Base-by-base conservation (phyloP, 92 coral and sea anemone genomes). In the Palythoa grandis region DNA sequence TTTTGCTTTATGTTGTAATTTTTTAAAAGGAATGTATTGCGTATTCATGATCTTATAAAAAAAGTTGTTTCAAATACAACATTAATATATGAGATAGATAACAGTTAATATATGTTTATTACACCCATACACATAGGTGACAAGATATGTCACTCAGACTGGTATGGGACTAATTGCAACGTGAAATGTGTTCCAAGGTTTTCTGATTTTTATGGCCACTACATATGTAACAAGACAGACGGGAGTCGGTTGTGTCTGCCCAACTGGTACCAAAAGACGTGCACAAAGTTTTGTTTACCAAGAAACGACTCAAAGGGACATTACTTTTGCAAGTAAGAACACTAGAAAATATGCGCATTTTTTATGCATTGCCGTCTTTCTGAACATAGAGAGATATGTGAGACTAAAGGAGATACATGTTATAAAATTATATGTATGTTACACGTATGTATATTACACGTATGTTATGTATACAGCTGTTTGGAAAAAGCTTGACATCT, bases 261-360 rank as follows among this genome's bases (percentile, higher is more conserved):
- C 16, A 78, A 92, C 82, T 96, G 95, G 92, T 92, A 92, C 74
- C 95, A 92, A 22, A 77, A 89, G 11, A 74, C 87, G 38, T 96
- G 98, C 84, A 72, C 77, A 0, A 82, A 74, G 70, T 93, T 90
- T 48, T 96, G 98, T 52, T 40, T 78, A 11, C 94, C 98, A 43
- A 88, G 92, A 23, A 83, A 91, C 22, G 89, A 89, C 86, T 83
- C 82, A 16, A 24, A 11, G 67, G 97, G 96, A 11, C 98, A 92
- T 69, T 90, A 93, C 76, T 52, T 47, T 69, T 94, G 95, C 70
- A 72, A 92, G 84, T 79, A 60, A 79, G 84, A 52, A 7, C 35
- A n/a, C 20, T 22, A 58, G 2, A 43, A 16, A 13, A 11, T 58
- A 15, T 58, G 65, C 20, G 19, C 16, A 54, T 11, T 17, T 53